Evolutionary conservation across 2,888 invertebrate species (phyloP).

Genomic region (Sesia bembeciformis): DNA sequence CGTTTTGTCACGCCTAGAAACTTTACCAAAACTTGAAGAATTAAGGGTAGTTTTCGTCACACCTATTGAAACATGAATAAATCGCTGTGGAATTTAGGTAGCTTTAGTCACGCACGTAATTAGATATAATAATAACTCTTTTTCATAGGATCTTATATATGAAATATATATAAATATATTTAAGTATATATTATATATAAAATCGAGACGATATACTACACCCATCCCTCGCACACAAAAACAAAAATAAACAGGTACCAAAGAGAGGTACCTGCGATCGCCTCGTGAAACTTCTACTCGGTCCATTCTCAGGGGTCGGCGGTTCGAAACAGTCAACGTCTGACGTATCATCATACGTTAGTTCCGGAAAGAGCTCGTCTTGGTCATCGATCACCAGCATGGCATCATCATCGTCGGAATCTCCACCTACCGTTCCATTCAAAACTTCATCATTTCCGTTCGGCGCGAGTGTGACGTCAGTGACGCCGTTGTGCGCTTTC

Average conservation of each 20-base stretch:
- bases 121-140: no score
- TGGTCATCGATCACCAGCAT: constrained; percentile 20
- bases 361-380: constrained; percentile 65
- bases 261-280: constrained; percentile 53
- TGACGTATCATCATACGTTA: constrained; percentile 58
- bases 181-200: no score
- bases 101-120: no score
- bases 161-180: no score
- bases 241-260: constrained; percentile 17
- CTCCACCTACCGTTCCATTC: constrained; percentile 45
- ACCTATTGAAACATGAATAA: no score
- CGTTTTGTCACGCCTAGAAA: no score
- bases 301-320: constrained; percentile 32
- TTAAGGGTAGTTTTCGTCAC: no score
- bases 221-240: not conserved
- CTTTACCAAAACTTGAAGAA: no score
- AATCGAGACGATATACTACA: no score
- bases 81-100: no score
- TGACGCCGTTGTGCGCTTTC: constrained; percentile 25
- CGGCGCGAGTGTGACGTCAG: constrained; percentile 17
- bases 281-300: constrained; percentile 51
- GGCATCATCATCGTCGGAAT: constrained; percentile 32
- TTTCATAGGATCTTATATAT: no score
- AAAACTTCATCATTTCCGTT: constrained; percentile 18
- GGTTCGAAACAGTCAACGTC: constrained; percentile 47